phyloP scores from a whole-genome alignment of 2,888 invertebrate genomes.

The Matsumyia berberina region DNA sequence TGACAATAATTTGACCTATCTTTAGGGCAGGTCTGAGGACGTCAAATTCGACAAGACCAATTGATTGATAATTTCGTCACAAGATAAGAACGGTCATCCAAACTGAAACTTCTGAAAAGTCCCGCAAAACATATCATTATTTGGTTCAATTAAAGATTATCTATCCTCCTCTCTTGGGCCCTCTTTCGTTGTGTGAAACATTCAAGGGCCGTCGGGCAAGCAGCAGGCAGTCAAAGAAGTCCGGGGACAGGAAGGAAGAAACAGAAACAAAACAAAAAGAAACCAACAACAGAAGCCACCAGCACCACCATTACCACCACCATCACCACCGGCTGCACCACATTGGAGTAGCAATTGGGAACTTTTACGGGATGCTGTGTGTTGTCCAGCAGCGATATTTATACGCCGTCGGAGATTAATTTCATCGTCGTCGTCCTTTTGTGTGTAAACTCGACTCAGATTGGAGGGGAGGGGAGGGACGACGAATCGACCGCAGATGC shows the following conservation, averaged over 20 bases:
- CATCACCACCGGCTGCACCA: constrained; percentile 19
- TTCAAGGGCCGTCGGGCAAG: constrained; percentile 16
- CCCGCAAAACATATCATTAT: constrained; percentile 28
- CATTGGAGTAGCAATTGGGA: constrained; percentile 31
- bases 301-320: neutral
- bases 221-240: constrained; percentile 3
- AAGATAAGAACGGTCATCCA: constrained; percentile 9
- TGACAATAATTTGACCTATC: too few species aligned
- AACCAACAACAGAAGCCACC: constrained; percentile 22
- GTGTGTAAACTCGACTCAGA: constrained; percentile 34
- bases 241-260: constrained; percentile 13
- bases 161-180: neutral
- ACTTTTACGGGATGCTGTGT: constrained; percentile 12
- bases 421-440: constrained; percentile 55
- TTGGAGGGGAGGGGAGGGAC: neutral
- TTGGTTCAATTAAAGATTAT: constrained; percentile 30
- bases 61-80: constrained; percentile 29
- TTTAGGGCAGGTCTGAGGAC: neutral
- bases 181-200: constrained; percentile 14
- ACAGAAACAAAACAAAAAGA: constrained; percentile 1
- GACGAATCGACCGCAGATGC: constrained; percentile 38
- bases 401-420: constrained; percentile 49
- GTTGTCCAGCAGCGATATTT: constrained; percentile 31
- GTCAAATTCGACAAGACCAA: constrained; percentile 11
- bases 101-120: constrained; percentile 2